phyloP scores from a whole-genome alignment of 2,797 vertebrate species.

The Periparus ater region DNA sequence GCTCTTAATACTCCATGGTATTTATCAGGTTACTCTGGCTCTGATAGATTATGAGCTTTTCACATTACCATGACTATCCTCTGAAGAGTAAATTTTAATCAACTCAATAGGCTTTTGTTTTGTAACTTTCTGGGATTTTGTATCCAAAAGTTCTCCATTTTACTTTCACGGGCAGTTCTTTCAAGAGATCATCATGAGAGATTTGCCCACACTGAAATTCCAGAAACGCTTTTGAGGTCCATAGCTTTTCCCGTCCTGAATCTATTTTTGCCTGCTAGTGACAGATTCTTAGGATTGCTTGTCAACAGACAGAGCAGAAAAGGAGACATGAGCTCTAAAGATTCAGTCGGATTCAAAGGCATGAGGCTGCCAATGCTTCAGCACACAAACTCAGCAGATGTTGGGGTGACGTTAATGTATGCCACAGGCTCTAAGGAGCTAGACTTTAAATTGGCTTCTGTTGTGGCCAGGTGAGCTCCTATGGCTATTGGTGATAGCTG shows the following conservation, averaged over 20 bases:
- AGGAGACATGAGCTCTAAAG: neutral
- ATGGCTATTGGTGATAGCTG: neutral
- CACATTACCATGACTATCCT: neutral
- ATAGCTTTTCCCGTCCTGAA: neutral
- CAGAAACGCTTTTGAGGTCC: slow-evolving; percentile 10
- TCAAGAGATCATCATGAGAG: neutral
- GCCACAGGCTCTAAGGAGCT: neutral
- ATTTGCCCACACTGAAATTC: neutral
- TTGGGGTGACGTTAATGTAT: neutral
- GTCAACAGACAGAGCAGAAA: neutral
- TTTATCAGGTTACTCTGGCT: neutral
- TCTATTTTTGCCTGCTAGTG: slow-evolving; percentile 34
- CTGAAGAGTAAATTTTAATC: neutral
- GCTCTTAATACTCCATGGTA: neutral
- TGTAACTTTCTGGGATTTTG: neutral
- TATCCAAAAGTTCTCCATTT: neutral
- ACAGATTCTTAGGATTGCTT: slow-evolving; percentile 34
- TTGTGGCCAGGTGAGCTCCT: neutral
- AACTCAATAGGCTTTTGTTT: neutral
- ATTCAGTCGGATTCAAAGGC: neutral
- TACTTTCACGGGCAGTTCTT: neutral
- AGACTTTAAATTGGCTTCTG: neutral
- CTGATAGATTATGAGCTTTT: neutral
- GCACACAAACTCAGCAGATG: neutral
- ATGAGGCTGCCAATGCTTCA: neutral